These are phyloP conservation scores for Gonocerus acuteangulatus DNA, from an alignment of 2,888 invertebrate genomes.

Conservation along the genomic window DNA sequence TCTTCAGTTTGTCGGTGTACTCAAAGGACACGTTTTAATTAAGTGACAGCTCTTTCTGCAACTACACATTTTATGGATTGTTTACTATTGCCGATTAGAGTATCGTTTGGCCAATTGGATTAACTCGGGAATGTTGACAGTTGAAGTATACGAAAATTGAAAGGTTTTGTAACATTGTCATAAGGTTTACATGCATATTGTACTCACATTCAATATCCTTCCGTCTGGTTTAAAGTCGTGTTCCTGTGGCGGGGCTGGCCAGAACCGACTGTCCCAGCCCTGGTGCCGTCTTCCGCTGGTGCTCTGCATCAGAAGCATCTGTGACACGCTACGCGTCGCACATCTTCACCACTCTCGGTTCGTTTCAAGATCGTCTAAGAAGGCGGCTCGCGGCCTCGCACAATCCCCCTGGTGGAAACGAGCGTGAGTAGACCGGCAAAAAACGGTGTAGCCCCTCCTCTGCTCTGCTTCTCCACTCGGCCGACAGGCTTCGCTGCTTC, in stretches of 20 bases:
- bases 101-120: too few relatives aligned
- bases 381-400: background rate
- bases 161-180: too few relatives aligned
- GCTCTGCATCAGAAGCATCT: slow-evolving; percentile 35
- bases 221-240: slow-evolving; percentile 17
- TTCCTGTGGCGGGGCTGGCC: slow-evolving; percentile 11
- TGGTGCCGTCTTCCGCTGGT: slow-evolving; percentile 20
- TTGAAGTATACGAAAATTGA: too few relatives aligned
- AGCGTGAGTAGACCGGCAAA: slow-evolving; percentile 17
- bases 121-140: too few relatives aligned
- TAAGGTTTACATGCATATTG: too few relatives aligned
- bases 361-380: slow-evolving; percentile 26
- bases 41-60: too few relatives aligned
- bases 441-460: slow-evolving; percentile 26
- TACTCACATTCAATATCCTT: slow-evolving; percentile 25
- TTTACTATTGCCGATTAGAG: too few relatives aligned
- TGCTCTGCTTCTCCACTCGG: slow-evolving; percentile 3
- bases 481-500: slow-evolving; percentile 16
- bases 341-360: slow-evolving; percentile 6
- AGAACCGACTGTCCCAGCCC: slow-evolving; percentile 17
- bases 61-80: too few relatives aligned
- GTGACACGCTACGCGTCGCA: slow-evolving; percentile 7
- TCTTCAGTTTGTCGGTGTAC: too few relatives aligned
- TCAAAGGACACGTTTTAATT: too few relatives aligned
- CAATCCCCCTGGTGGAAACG: background rate